Percentiles rank a stretch among this genome's conserved stretches.
Evolutionary conservation across 2,888 invertebrate species (phyloP).

Genomic region (Lithophane socia): DNA sequence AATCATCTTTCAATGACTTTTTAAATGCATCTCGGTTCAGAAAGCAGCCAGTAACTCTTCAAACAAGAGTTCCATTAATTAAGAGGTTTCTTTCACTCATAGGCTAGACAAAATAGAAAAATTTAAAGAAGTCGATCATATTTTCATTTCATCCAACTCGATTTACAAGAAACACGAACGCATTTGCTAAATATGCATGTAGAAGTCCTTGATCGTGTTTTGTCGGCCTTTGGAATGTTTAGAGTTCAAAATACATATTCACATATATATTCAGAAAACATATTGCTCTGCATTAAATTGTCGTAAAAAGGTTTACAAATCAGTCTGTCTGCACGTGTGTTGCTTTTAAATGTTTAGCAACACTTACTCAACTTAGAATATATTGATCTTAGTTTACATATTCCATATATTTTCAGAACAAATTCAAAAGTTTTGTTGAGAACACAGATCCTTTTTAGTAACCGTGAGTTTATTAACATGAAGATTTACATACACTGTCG

Average conservation of each 20-base stretch:
- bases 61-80: neutral
- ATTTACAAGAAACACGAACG: slow-evolving; percentile 29
- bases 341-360: slow-evolving; percentile 39
- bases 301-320: slow-evolving; percentile 63
- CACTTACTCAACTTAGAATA: slow-evolving; percentile 56
- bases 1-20: neutral
- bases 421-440: slow-evolving; percentile 25
- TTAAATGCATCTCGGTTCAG: neutral
- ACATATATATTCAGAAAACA: slow-evolving; percentile 48
- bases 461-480: slow-evolving; percentile 35
- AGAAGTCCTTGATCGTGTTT: slow-evolving; percentile 60
- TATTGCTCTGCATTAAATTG: slow-evolving; percentile 57
- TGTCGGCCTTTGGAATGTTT: slow-evolving; percentile 53
- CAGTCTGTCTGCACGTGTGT: slow-evolving; percentile 48
- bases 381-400: slow-evolving; percentile 58
- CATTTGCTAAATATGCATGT: slow-evolving; percentile 35
- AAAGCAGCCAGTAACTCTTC: neutral
- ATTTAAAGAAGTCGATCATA: neutral
- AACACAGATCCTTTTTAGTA: slow-evolving; percentile 42
- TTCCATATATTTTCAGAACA: slow-evolving; percentile 31
- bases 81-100: neutral
- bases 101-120: neutral
- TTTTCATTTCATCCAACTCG: slow-evolving; percentile 16
- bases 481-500: slow-evolving; percentile 56
- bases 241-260: slow-evolving; percentile 46